Evolutionary conservation across 2,888 invertebrate genomes (phyloP).

Genomic region (Luffia ferchaultella): DNA sequence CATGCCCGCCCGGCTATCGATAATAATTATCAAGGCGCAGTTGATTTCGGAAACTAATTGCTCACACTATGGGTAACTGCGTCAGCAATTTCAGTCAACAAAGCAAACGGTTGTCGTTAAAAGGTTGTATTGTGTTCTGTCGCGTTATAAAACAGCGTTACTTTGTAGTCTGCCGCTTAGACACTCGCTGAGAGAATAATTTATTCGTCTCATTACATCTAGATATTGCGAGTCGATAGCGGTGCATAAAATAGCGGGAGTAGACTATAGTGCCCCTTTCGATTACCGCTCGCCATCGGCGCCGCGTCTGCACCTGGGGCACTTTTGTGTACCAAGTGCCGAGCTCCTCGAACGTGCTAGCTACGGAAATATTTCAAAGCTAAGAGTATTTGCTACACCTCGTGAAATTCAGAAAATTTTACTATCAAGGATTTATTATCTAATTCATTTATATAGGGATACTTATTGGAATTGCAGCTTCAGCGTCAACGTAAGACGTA

Average conservation of each 20-base stretch:
- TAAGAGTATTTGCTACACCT: neutral
- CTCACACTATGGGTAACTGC: no score
- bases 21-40: no score
- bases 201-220: neutral
- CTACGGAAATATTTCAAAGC: neutral
- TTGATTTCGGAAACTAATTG: no score
- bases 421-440: no score
- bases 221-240: neutral
- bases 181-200: neutral
- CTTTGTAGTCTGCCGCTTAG: neutral
- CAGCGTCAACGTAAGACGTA: no score
- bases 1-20: no score
- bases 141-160: neutral
- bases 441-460: no score
- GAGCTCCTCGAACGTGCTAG: neutral
- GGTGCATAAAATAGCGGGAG: neutral
- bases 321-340: neutral
- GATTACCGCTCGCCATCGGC: neutral
- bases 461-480: no score
- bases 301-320: neutral
- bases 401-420: neutral
- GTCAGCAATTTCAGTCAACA: no score
- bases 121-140: neutral
- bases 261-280: neutral
- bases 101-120: no score